Evolutionary conservation across 2,113 vertebrate genomes (phyloP).

Genomic region (Marmota monax): DNA sequence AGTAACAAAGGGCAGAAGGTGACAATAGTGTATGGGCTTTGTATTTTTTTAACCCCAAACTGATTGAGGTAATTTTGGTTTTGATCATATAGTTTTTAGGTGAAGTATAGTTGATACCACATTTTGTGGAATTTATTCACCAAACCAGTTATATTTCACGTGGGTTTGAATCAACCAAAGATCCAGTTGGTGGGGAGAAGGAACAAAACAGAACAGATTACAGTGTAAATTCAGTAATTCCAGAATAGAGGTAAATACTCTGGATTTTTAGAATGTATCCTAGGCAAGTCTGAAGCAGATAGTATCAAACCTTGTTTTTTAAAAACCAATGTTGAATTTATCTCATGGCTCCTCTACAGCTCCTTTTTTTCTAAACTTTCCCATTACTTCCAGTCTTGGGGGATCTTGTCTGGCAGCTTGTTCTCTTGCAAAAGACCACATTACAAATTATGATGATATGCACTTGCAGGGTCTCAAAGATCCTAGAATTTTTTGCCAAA

Average conservation of each 20-base stretch:
- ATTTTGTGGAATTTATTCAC: background rate
- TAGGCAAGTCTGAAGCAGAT: background rate
- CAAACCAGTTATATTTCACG: background rate
- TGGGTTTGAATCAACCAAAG: background rate
- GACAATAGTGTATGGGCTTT: background rate
- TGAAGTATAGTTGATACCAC: background rate
- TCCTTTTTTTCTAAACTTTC: background rate
- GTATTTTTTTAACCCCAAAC: fast-evolving
- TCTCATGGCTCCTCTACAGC: background rate
- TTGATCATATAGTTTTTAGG: background rate
- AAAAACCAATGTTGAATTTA: background rate
- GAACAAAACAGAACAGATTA: background rate
- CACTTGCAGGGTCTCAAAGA: background rate
- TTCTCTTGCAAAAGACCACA: background rate
- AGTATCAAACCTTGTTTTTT: background rate
- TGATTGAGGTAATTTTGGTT: background rate
- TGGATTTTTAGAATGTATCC: background rate
- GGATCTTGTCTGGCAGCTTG: background rate
- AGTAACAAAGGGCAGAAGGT: background rate
- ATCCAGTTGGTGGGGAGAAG: background rate
- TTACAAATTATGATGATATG: background rate
- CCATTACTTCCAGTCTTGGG: background rate
- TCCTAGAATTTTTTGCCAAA: background rate
- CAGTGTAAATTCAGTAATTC: background rate
- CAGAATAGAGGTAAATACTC: background rate